Evolutionary conservation across 35 echinoderm and acorn worm genomes (phyloP).

Genomic region (Ptychodera flava): DNA sequence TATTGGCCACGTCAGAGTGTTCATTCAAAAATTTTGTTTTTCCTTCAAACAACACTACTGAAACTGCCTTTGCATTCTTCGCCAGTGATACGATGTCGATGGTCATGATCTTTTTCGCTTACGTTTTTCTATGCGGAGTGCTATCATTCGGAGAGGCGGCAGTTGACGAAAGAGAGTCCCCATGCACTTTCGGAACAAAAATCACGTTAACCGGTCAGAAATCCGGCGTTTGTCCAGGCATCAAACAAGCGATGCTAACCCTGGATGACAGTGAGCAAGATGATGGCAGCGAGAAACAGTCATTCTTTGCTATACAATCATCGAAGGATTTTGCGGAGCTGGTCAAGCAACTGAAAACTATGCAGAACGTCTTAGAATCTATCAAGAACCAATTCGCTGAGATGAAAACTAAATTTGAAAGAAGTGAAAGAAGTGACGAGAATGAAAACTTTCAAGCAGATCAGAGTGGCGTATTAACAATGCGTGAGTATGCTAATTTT

Average conservation of each 20-base stretch:
- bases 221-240: background rate
- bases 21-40: too few relatives aligned
- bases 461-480: too few relatives aligned
- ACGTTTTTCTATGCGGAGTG: too few relatives aligned
- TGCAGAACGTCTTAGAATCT: background rate
- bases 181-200: background rate
- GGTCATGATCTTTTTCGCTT: too few relatives aligned
- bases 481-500: too few relatives aligned
- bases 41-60: too few relatives aligned
- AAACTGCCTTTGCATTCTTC: too few relatives aligned
- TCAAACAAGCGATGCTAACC: background rate
- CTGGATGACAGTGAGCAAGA: background rate
- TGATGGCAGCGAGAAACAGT: background rate
- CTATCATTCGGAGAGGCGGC: background rate
- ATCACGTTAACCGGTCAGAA: background rate
- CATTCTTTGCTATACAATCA: background rate
- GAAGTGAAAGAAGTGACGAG: background rate
- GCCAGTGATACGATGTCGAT: too few relatives aligned
- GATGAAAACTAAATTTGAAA: background rate
- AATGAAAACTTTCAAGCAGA: background rate
- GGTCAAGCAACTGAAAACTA: background rate
- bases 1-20: too few relatives aligned
- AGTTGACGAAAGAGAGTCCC: background rate
- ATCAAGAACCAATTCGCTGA: background rate
- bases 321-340: background rate